Conservation (phyloP, 2,797 vertebrate genomes). For the Hyperoplus lanceolatus region DNA sequence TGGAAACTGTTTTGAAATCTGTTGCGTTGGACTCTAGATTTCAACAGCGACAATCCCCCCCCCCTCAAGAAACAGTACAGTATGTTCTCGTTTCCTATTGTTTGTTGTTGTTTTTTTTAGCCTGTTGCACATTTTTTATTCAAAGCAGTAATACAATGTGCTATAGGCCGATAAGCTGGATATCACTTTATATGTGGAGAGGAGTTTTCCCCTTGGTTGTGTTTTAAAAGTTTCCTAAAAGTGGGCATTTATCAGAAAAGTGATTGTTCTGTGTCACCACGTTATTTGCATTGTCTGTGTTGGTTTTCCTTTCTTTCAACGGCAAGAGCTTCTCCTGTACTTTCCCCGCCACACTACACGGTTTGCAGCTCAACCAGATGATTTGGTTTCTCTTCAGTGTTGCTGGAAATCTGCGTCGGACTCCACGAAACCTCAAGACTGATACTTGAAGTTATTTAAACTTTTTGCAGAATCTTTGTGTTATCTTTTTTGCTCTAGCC, state of each 20-base stretch:
- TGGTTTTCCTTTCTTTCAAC: slow-evolving; percentile 18
- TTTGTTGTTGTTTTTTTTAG: slow-evolving; percentile 47
- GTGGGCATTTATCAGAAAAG: slow-evolving; percentile 69
- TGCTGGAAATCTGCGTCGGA: slow-evolving; percentile 66
- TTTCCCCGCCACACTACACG: slow-evolving; percentile 57
- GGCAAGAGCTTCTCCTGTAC: slow-evolving; percentile 54
- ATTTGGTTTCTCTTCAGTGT: slow-evolving; percentile 44
- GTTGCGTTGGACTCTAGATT: slow-evolving; percentile 31
- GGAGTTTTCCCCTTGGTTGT: slow-evolving; percentile 45
- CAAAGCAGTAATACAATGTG: slow-evolving; percentile 58
- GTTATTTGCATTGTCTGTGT: slow-evolving; percentile 60
- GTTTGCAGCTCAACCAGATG: slow-evolving; percentile 54
- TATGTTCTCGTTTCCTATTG: slow-evolving; percentile 39
- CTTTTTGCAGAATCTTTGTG: slow-evolving; percentile 68
- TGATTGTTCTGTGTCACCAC: slow-evolving; percentile 57
- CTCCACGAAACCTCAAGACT: slow-evolving; percentile 78
- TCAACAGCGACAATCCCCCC: slow-evolving; percentile 17
- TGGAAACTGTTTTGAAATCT: slow-evolving; percentile 27
- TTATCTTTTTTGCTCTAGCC: slow-evolving; percentile 70
- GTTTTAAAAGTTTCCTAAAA: slow-evolving; percentile 44
- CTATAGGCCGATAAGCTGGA: slow-evolving; percentile 69
- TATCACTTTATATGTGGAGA: slow-evolving; percentile 72
- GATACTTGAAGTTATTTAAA: slow-evolving; percentile 85
- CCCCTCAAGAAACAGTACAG: slow-evolving; percentile 23
- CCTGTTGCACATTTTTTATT: slow-evolving; percentile 71